phyloP scores from a whole-genome alignment of 2,888 invertebrate species.

The Lacanobia oleracea region DNA sequence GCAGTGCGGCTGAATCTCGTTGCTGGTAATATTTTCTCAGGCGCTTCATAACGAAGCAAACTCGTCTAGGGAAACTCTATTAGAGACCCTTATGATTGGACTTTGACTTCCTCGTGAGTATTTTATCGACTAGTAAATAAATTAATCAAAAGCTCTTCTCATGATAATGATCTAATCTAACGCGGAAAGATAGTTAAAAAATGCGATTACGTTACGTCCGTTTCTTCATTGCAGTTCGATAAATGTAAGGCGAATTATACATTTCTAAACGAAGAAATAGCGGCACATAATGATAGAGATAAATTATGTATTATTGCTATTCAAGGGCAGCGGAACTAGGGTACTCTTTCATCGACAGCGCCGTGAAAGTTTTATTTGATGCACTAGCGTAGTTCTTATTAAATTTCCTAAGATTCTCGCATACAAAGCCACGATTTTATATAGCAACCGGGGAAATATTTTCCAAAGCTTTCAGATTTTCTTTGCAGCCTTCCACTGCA shows the following conservation, averaged over 20 bases:
- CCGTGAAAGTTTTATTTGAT: conserved; percentile 42
- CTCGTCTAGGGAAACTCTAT: conserved; percentile 17
- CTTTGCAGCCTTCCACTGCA: conserved; percentile 9
- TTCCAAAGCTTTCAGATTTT: conserved; percentile 13
- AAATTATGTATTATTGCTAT: conserved; percentile 39
- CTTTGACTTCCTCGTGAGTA: neutral
- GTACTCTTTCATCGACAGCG: conserved; percentile 20
- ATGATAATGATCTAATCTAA: neutral
- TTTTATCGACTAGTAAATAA: neutral
- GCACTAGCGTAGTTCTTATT: conserved; percentile 4
- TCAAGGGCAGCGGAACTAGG: conserved; percentile 42
- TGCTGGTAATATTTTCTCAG: conserved; percentile 61
- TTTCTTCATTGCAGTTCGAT: conserved; percentile 26
- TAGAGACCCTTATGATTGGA: neutral
- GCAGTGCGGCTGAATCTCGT: conserved; percentile 61
- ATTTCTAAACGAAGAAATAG: conserved; percentile 20
- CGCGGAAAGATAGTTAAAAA: neutral
- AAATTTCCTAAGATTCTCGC: neutral
- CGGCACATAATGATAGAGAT: conserved; percentile 31
- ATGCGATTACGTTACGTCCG: neutral
- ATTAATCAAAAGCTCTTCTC: neutral
- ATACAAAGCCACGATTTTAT: conserved; percentile 15
- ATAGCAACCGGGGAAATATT: neutral
- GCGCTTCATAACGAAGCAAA: conserved; percentile 49
- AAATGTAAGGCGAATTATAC: conserved; percentile 23